These are phyloP conservation scores for Lithophane leautieri DNA, from an alignment of 2,888 invertebrate genomes.

Conservation along the genomic window DNA sequence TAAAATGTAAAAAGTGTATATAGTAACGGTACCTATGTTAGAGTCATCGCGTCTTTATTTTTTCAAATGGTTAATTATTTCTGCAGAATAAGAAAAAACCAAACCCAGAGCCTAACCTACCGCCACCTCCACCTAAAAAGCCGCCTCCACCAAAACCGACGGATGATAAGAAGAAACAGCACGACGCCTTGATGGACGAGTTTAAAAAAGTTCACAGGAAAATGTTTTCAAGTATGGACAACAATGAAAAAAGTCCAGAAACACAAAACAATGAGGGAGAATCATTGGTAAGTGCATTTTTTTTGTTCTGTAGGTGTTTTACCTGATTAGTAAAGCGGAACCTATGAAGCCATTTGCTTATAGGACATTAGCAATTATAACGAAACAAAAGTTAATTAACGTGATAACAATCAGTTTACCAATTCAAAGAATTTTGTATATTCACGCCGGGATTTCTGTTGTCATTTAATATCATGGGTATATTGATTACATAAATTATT, in stretches of 20 bases:
- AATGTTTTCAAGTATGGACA: constrained; percentile 93
- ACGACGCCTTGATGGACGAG: constrained; percentile 96
- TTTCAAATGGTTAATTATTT: not conserved
- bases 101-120: constrained; percentile 71
- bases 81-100: constrained; percentile 81
- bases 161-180: constrained; percentile 92
- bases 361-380: constrained; percentile 44
- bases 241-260: constrained; percentile 59
- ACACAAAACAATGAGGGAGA: constrained; percentile 60
- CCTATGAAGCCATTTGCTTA: constrained; percentile 36
- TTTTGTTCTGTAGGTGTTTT: constrained; percentile 5
- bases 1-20: too few species aligned
- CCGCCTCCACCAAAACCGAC: constrained; percentile 80
- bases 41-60: not conserved
- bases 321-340: constrained; percentile 20
- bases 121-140: constrained; percentile 78
- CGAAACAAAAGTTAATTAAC: constrained; percentile 45
- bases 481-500: constrained; percentile 13
- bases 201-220: constrained; percentile 96
- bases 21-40: too few species aligned
- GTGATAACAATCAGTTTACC: constrained; percentile 31
- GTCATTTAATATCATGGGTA: constrained; percentile 11
- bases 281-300: constrained; percentile 75
- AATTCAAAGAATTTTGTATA: constrained; percentile 32
- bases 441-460: constrained; percentile 4